Percentiles rank a stretch among this genome's conserved stretches.
Conservation (phyloP, 2,888 invertebrate genomes). For the Mesorhabditis sp. region DNA sequence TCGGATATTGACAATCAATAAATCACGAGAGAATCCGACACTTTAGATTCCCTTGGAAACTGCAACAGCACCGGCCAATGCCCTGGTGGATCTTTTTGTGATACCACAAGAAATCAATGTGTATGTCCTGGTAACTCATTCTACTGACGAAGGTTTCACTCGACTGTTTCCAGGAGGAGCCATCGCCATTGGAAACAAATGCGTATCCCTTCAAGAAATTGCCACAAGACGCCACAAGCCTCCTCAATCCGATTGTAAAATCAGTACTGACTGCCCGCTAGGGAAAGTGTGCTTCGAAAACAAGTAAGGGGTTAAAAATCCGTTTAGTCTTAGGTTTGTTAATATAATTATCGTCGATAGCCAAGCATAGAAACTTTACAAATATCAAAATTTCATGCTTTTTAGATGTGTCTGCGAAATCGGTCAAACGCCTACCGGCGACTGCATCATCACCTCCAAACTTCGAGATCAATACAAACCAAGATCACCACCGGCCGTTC, state of each 20-base stretch:
- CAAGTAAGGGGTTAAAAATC: background rate
- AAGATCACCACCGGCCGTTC: background rate
- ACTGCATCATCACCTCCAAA: background rate
- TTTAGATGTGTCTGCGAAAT: slow-evolving; percentile 6
- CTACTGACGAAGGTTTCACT: background rate
- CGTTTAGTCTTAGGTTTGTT: background rate
- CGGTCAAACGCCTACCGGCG: background rate
- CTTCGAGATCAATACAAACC: background rate
- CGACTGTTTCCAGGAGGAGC: background rate
- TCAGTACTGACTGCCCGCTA: background rate
- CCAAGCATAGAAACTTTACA: background rate
- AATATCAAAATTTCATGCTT: background rate
- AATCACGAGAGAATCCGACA: background rate
- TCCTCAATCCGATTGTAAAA: background rate
- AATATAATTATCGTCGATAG: background rate
- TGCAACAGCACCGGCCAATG: slow-evolving; percentile 36
- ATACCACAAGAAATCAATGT: slow-evolving; percentile 28
- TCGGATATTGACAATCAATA: background rate
- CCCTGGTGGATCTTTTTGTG: slow-evolving; percentile 39
- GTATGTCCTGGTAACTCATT: slow-evolving; percentile 35
- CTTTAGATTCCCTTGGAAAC: slow-evolving; percentile 26
- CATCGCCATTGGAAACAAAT: background rate
- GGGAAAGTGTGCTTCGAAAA: background rate
- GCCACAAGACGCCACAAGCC: background rate
- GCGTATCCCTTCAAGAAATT: background rate